A percentile compares a stretch with the other conserved stretches of the same genome.
phyloP scores from a whole-genome alignment of 2,797 vertebrate species.

The Gambusia yucatana region DNA sequence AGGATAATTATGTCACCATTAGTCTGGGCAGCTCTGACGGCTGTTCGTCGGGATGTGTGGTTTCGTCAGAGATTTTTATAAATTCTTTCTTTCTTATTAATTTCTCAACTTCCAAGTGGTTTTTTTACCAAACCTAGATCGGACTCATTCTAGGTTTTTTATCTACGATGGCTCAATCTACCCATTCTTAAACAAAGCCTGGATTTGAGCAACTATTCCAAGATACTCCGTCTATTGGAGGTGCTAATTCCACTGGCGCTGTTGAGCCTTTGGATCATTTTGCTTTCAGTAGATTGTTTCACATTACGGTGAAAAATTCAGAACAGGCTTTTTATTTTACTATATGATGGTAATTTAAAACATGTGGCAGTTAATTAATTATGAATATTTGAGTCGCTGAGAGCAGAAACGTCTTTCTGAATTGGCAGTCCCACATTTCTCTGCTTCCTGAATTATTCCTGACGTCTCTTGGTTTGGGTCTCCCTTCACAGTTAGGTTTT shows the following conservation, averaged over 20 bases:
- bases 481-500: neutral
- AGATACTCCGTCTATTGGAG: neutral
- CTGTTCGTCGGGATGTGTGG: neutral
- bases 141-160: neutral
- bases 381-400: neutral
- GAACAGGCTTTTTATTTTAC: neutral
- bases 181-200: neutral
- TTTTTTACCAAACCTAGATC: neutral
- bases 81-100: neutral
- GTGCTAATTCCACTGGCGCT: neutral
- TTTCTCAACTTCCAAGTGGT: neutral
- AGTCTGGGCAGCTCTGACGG: conserved; percentile 1
- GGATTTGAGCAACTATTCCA: neutral
- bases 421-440: neutral
- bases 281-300: neutral
- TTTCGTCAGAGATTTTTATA: neutral
- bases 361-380: neutral
- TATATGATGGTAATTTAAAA: neutral
- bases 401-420: neutral
- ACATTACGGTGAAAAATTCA: neutral
- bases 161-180: neutral
- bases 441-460: neutral
- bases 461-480: neutral
- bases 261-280: neutral
- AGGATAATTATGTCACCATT: conserved; percentile 10